A percentile compares a stretch with the other conserved stretches of the same genome.
Conservation (phyloP, 2,113 vertebrate species). For the Ancistrus triradiatus region DNA sequence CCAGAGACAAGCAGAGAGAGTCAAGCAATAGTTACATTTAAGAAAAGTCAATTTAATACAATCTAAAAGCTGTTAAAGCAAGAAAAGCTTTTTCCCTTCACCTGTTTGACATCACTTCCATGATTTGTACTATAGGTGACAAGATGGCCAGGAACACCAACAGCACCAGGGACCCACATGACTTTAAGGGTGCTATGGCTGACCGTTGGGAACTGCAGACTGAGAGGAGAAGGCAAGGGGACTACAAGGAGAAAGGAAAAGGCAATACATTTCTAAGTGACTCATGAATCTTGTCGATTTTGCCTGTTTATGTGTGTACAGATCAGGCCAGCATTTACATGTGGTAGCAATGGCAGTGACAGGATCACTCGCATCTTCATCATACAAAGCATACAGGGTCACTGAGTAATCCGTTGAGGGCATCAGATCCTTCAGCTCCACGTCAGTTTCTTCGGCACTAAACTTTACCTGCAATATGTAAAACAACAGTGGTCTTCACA, state of each 20-base stretch:
- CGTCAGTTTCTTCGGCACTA: slow-evolving; percentile 64
- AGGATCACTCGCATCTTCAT: slow-evolving; percentile 84
- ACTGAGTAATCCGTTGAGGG: slow-evolving; percentile 79
- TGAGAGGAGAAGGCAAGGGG: slow-evolving; percentile 61
- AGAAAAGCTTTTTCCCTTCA: slow-evolving; percentile 40
- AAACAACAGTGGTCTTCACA: too few species aligned
- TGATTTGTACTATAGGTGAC: slow-evolving; percentile 76
- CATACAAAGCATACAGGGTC: slow-evolving; percentile 78
- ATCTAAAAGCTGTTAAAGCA: not conserved
- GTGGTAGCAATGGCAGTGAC: slow-evolving; percentile 77
- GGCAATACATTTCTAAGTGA: not conserved
- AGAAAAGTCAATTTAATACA: too few species aligned
- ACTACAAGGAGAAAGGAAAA: slow-evolving; percentile 60
- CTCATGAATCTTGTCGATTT: not conserved
- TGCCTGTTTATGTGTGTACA: not conserved
- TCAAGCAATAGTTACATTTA: not conserved
- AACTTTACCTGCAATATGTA: slow-evolving; percentile 76
- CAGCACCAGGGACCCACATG: slow-evolving; percentile 69
- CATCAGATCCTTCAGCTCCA: slow-evolving; percentile 71
- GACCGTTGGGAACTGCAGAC: slow-evolving; percentile 76
- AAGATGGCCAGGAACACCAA: slow-evolving; percentile 62
- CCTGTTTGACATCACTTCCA: slow-evolving; percentile 78
- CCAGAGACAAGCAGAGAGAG: not conserved
- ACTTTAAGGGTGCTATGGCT: slow-evolving; percentile 76
- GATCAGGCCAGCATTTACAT: slow-evolving; percentile 59